phyloP scores from a whole-genome alignment of 2,113 vertebrate genomes.

The Macquaria australasica region DNA sequence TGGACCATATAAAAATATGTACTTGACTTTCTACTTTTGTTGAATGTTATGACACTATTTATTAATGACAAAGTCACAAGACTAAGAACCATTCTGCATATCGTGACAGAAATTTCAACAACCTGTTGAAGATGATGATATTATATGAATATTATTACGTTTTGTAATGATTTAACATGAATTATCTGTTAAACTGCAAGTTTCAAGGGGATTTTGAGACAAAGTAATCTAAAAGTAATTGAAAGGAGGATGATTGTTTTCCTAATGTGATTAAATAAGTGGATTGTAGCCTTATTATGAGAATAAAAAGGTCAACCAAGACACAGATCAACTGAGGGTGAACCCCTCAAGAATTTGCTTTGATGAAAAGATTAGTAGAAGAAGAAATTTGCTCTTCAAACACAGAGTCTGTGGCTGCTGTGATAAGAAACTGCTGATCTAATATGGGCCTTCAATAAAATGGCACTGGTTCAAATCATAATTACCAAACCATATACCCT shows the following conservation, averaged over 20 bases:
- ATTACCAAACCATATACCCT: background rate
- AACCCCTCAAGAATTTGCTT: slow-evolving; percentile 15
- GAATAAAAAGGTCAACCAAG: slow-evolving; percentile 11
- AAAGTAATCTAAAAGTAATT: slow-evolving; percentile 13
- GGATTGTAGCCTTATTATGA: slow-evolving; percentile 8
- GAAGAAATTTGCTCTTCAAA: background rate
- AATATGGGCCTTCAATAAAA: background rate
- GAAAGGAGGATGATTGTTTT: slow-evolving; percentile 17
- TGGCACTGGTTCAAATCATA: slow-evolving; percentile 15
- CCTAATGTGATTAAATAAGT: slow-evolving; percentile 10
- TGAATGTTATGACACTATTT: background rate
- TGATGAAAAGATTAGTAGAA: slow-evolving; percentile 5
- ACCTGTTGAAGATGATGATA: background rate
- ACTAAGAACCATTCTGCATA: background rate
- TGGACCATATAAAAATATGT: background rate
- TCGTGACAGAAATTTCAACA: background rate
- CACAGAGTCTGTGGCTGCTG: background rate
- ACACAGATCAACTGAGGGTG: slow-evolving; percentile 3
- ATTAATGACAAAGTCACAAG: background rate
- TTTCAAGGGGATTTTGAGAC: background rate
- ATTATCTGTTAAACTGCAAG: background rate
- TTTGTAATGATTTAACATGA: background rate
- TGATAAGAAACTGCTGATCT: slow-evolving; percentile 32
- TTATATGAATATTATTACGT: background rate
- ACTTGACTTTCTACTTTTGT: background rate